Base-by-base conservation (phyloP, 2,888 invertebrate genomes). In the Dichetophora obliterata region DNA sequence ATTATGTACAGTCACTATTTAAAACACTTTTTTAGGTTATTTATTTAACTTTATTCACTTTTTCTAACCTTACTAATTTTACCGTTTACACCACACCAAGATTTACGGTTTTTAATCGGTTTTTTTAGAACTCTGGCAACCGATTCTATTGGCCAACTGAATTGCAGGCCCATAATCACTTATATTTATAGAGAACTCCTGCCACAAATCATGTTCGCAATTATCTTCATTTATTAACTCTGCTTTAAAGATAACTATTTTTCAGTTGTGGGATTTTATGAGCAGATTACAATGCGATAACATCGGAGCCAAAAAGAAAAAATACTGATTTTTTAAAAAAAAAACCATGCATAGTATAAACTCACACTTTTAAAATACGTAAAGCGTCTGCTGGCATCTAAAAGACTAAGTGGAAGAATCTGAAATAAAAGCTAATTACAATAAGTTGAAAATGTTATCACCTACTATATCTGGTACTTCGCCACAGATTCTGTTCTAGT, bases 131-230 rank as follows among this genome's bases (percentile, higher is more conserved):
- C 48, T 68, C 16, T n/a, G 48, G 24, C 24, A n/a, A 31, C 63
- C 37, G 54, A 48, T 48, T 9, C 9, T 59, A 27, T 9, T 79
- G 76, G 71, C 76, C 74, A 76, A 83, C 82, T 82, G 78, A 82
- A 75, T 74, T 72, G 66, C 77, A 77, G 73, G 68, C 71, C 75
- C 37, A 66, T 61, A 70, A 63, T 57, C 71, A 27, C 69, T 75
- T 75, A 75, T 80, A 82, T 82, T 82, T 82, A 82, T 82, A 78
- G 79, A 74, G 78, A 66, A 68, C 11, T 8, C 19, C 0, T n/a
- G 14, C 27, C 50, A 14, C 50, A 27, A 34, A 22, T n/a, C 3
- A n/a, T 22, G 57, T 31, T 63, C 31, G 31, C 27, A 63, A 31
- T 63, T 63, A 63, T 63, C 63, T 63, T n/a, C 8, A 63, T 59